phyloP scores from a whole-genome alignment of 2,888 invertebrate species.

The Chirona hameri region DNA sequence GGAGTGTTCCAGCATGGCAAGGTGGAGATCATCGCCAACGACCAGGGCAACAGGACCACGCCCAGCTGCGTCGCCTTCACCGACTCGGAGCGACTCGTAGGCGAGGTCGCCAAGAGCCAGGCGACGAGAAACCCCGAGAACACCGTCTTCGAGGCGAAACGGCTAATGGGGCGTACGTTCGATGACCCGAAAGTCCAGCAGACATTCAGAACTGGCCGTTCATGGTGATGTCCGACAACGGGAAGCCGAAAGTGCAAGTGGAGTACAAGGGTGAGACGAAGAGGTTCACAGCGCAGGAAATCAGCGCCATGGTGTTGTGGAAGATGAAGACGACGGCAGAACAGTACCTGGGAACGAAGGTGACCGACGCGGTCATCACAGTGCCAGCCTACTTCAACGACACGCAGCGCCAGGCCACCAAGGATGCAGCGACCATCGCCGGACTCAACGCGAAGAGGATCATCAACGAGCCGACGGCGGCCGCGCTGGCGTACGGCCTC shows the following conservation, averaged over 20 bases:
- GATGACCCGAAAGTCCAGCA: conserved; percentile 84
- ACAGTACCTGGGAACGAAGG: conserved; percentile 76
- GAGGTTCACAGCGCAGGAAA: conserved; percentile 84
- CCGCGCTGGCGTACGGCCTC: conserved; percentile 52
- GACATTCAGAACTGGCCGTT: conserved; percentile 93
- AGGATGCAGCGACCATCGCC: conserved; percentile 65
- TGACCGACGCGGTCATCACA: conserved; percentile 81
- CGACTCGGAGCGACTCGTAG: conserved; percentile 42
- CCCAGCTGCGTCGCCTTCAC: conserved; percentile 49
- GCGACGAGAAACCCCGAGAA: conserved; percentile 66
- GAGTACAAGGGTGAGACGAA: conserved; percentile 84
- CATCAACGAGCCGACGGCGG: conserved; percentile 52
- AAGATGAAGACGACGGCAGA: conserved; percentile 68
- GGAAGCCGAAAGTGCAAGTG: conserved; percentile 59
- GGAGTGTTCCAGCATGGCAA: conserved; percentile 47
- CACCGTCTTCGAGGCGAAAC: conserved; percentile 85
- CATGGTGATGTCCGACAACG: conserved; percentile 69
- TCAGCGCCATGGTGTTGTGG: conserved; percentile 76
- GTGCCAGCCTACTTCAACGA: conserved; percentile 89
- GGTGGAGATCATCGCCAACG: conserved; percentile 56
- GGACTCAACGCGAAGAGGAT: conserved; percentile 53
- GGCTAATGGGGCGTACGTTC: conserved; percentile 87
- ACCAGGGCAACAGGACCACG: conserved; percentile 46
- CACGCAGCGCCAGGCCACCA: conserved; percentile 86
- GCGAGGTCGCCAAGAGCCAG: conserved; percentile 35